These are phyloP conservation scores for Phasianus colchicus DNA, from an alignment of 2,113 vertebrate species.

Conservation along the genomic window DNA sequence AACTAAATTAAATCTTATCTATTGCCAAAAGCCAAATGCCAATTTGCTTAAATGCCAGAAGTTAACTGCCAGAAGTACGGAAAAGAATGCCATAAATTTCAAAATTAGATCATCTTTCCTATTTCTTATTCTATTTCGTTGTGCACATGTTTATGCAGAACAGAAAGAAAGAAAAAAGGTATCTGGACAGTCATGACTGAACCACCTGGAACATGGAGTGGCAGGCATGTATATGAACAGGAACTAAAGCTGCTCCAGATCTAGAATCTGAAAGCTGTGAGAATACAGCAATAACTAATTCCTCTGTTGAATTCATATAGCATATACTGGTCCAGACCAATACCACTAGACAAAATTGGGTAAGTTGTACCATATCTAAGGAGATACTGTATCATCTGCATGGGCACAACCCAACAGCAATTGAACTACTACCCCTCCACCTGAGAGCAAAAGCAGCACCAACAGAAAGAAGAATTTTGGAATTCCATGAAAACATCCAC, in stretches of 20 bases:
- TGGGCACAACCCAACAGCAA: not conserved
- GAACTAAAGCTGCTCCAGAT: not conserved
- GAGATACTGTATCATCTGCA: not conserved
- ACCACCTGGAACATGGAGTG: not conserved
- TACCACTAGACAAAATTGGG: not conserved
- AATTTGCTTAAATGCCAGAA: not conserved
- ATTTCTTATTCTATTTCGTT: not conserved
- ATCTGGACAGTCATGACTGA: not conserved
- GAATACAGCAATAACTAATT: not conserved
- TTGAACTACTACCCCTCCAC: not conserved
- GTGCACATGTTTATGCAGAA: not conserved
- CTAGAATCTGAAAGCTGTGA: not conserved
- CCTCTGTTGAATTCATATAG: not conserved
- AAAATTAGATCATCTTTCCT: not conserved
- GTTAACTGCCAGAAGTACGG: not conserved
- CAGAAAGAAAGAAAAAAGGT: not conserved
- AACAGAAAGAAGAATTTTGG: not conserved
- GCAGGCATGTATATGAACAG: not conserved
- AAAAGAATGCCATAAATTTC: not conserved
- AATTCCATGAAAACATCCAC: not conserved
- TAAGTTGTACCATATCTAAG: not conserved
- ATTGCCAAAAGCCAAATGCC: conserved; percentile 7
- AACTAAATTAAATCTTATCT: conserved; percentile 18
- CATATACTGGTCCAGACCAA: not conserved
- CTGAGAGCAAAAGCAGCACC: not conserved